Base-by-base conservation (phyloP, 2,888 invertebrate genomes). In the Barypeithes pellucidus region DNA sequence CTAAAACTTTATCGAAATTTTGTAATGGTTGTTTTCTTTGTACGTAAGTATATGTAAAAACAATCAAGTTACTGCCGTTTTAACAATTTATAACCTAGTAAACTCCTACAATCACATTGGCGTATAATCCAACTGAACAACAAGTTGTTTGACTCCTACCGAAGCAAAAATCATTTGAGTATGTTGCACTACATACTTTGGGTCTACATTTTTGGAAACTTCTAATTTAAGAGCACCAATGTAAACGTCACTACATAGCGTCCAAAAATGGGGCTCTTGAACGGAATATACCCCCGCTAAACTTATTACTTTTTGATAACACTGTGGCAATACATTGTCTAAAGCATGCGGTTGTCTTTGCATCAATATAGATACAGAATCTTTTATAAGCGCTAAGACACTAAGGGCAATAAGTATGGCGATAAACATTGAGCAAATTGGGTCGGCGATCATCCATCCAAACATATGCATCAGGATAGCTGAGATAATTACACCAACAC, bases 361-460 rank as follows among this genome's bases (percentile, higher is more conserved):
- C 97, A 98, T 97, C 39, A 99, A 88, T 80, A 99, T 92, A 82
- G 93, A 90, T 39, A 95, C 91, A 0, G 97, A 97, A 84, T 98
- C 98, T 81, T 92, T 93, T 80, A 96, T 92, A 77, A 96, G 87
- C 43, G 94, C 91, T 72, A 95, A 82, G 20, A 95, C 97, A 89
- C 97, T 98, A 39, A 94, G 87, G 20, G 93, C 94, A 82, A 99
- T 97, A 24, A 98, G 89, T 22, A 95, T 83, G 9, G 98, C 94
- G 79, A 99, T 99, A 80, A 97, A 96, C 91, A 99, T 96, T 2
- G 98, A 98, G 85, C 98, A 98, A 79, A 99, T 95, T 0, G 98
- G 98, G 87, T 99, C 98, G 5, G 98, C 98, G 81, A 97, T 94
- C 96, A 98, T 97, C 98, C 98, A 98, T 52, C 98, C 98, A 86